Base-by-base conservation (phyloP, 2,888 invertebrate genomes). In the Euplexia lucipara region DNA sequence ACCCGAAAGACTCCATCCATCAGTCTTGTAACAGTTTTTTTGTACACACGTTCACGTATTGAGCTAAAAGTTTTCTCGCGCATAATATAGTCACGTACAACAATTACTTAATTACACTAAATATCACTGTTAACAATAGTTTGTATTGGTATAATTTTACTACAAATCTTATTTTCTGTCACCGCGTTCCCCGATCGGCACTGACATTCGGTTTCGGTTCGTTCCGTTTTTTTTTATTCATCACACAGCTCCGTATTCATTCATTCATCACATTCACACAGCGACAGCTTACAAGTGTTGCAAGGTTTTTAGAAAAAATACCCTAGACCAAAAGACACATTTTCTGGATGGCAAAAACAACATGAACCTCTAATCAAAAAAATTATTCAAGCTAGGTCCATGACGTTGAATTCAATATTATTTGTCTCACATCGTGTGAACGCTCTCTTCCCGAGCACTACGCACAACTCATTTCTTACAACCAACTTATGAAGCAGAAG, bases 1-100 rank as follows among this genome's bases (percentile, higher is more conserved):
- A 82, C 79, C 78, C 67, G 64, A 79, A 76, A 80, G 78, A 70
- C 71, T 76, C 68, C 79, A 80, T 68, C 47, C 62, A 68, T 83
- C 77, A 75, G 77, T 75, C 67, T 75, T 66, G 63, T 70, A 68
- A 72, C 65, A 68, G 61, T 72, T 68, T 53, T 77, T 62, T 61
- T 63, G 51, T 47, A 59, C 68, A 77, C 62, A 74, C 65, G 62
- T 78, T 63, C 65, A 80, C 71, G 45, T 60, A 20, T 49, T 51
- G 60, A 56, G 68, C 66, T 54, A 16, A 70, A 69, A 67, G 30
- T 57, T 54, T 56, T 47, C 60, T 76, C 45, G 34, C 62, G 70
- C 75, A 70, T 75, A 65, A 16, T 64, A 67, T 4, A 57, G 14
- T 57, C 61, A 66, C 59, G 47, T 48, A 26, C 10, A 62, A 48